Evolutionary conservation across 1,140 invertebrate species (phyloP).

Genomic region (Drosophila arawakana): DNA sequence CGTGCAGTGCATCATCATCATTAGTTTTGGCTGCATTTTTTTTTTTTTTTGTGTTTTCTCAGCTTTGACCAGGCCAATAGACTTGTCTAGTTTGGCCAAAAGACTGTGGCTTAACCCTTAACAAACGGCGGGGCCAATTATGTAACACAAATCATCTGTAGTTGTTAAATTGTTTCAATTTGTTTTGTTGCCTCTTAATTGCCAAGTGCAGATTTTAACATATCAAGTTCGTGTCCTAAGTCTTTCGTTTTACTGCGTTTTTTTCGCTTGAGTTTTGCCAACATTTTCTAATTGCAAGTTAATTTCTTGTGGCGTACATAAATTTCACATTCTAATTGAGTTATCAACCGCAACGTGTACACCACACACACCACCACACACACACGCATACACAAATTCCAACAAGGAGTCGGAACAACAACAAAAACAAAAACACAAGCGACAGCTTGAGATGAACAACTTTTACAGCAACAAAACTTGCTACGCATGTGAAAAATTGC

Average conservation of each 20-base stretch:
- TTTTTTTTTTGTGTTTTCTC: background rate
- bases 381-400: slow-evolving; percentile 44
- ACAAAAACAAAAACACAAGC: slow-evolving; percentile 27
- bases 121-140: slow-evolving; percentile 44
- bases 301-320: slow-evolving; percentile 82
- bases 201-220: slow-evolving; percentile 9
- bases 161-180: slow-evolving; percentile 77
- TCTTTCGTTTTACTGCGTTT: slow-evolving; percentile 69
- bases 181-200: slow-evolving; percentile 53
- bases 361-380: slow-evolving; percentile 37
- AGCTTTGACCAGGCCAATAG: slow-evolving; percentile 66
- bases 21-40: slow-evolving; percentile 51
- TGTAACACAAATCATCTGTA: slow-evolving; percentile 48
- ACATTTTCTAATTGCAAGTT: slow-evolving; percentile 83
- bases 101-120: background rate
- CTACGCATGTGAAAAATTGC: slow-evolving; percentile 81
- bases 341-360: slow-evolving; percentile 81
- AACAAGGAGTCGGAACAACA: slow-evolving; percentile 46
- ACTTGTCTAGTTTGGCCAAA: slow-evolving; percentile 67
- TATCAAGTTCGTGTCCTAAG: slow-evolving; percentile 78
- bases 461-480: slow-evolving; percentile 76
- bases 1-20: slow-evolving; percentile 81
- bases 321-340: slow-evolving; percentile 83
- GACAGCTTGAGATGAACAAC: slow-evolving; percentile 66
- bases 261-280: slow-evolving; percentile 32